phyloP scores from a whole-genome alignment of 2,888 invertebrate species.

The Dicyrtomina minuta region DNA sequence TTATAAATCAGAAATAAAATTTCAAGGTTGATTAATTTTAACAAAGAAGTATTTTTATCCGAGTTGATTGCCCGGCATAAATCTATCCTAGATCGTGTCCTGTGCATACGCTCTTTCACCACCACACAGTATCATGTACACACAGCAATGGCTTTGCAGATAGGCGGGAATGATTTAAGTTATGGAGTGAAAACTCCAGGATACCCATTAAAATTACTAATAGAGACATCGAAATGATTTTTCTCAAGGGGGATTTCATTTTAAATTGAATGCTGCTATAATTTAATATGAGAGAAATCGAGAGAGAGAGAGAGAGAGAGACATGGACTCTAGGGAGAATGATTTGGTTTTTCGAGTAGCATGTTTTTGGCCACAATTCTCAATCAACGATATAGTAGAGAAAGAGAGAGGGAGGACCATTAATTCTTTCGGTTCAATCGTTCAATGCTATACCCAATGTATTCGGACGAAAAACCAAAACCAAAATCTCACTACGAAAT shows the following conservation, averaged over 20 bases:
- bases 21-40: too few relatives aligned
- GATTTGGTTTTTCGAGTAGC: constrained; percentile 19
- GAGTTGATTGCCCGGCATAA: too few relatives aligned
- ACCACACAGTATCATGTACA: too few relatives aligned
- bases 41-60: too few relatives aligned
- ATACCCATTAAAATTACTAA: constrained; percentile 27
- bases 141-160: neutral
- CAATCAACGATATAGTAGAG: neutral
- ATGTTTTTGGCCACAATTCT: constrained; percentile 14
- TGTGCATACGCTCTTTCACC: too few relatives aligned
- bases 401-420: too few relatives aligned
- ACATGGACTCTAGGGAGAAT: constrained; percentile 17
- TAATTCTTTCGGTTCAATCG: neutral
- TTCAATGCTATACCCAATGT: too few relatives aligned
- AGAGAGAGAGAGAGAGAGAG: constrained; percentile 15
- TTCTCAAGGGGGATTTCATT: constrained; percentile 44
- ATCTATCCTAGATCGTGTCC: too few relatives aligned
- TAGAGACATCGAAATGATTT: constrained; percentile 24
- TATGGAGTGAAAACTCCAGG: constrained; percentile 16
- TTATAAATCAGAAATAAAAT: too few relatives aligned
- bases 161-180: constrained; percentile 7
- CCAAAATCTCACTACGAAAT: too few relatives aligned
- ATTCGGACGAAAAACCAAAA: too few relatives aligned
- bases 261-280: constrained; percentile 46
- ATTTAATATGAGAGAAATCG: constrained; percentile 38